phyloP scores from a whole-genome alignment of 2,888 invertebrate species.

The Habroteleia sp. region DNA sequence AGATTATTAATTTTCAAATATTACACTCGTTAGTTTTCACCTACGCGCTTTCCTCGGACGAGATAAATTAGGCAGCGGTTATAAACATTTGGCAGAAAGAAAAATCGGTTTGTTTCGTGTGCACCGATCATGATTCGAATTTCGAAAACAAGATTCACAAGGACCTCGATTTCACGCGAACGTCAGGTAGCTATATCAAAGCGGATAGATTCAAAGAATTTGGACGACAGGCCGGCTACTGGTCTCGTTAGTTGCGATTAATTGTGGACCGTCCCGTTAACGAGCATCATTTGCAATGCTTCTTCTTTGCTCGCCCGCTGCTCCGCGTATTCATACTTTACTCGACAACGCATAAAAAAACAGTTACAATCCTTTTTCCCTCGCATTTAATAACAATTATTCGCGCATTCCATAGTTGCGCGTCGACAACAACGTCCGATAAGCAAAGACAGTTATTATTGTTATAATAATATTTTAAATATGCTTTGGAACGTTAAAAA shows the following conservation, averaged over 20 bases:
- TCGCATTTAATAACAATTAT: slow-evolving; percentile 10
- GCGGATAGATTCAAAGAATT: slow-evolving; percentile 63
- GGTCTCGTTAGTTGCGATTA: slow-evolving; percentile 75
- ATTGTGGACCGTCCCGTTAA: slow-evolving; percentile 75
- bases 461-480: no score
- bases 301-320: slow-evolving; percentile 68
- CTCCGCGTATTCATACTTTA: slow-evolving; percentile 47
- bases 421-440: no score
- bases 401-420: no score
- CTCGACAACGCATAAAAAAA: slow-evolving; percentile 25
- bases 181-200: slow-evolving; percentile 58
- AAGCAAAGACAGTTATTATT: no score
- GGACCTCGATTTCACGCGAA: slow-evolving; percentile 58
- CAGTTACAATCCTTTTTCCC: slow-evolving; percentile 27
- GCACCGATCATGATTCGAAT: slow-evolving; percentile 43
- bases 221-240: slow-evolving; percentile 64
- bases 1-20: no score
- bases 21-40: no score
- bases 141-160: slow-evolving; percentile 52
- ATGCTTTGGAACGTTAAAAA: no score
- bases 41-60: no score
- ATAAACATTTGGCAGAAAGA: slow-evolving; percentile 22
- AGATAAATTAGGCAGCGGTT: slow-evolving; percentile 5
- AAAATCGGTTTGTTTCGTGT: slow-evolving; percentile 44
- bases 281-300: slow-evolving; percentile 76